phyloP scores from a whole-genome alignment of 2,888 invertebrate genomes.

The Carpatolechia fugitivella region DNA sequence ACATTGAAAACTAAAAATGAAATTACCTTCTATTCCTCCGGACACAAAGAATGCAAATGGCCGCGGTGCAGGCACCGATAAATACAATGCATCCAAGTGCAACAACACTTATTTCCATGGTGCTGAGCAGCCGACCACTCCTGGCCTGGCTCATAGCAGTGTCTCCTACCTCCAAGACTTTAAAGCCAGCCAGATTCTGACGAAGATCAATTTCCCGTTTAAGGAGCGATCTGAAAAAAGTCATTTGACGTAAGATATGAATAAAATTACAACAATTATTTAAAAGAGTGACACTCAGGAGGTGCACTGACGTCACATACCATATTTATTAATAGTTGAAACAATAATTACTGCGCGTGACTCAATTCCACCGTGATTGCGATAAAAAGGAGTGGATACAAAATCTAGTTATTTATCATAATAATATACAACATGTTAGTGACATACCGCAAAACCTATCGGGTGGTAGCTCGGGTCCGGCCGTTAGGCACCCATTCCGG shows the following conservation, averaged over 20 bases:
- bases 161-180: constrained; percentile 82
- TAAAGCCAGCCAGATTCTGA: constrained; percentile 82
- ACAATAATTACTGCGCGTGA: no score
- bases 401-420: no score
- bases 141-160: constrained; percentile 60
- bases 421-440: no score
- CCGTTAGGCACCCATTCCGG: no score
- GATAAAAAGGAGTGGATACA: no score
- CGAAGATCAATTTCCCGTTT: constrained; percentile 80
- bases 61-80: constrained; percentile 88
- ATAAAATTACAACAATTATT: no score
- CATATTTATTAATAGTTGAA: no score
- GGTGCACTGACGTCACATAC: no score
- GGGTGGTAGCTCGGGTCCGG: no score
- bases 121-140: constrained; percentile 72
- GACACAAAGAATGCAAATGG: constrained; percentile 87
- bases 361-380: no score
- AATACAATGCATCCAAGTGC: constrained; percentile 90
- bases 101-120: constrained; percentile 89
- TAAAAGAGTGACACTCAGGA: no score
- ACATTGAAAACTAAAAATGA: constrained; percentile 2
- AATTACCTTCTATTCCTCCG: constrained; percentile 80
- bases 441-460: no score
- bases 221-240: constrained; percentile 78
- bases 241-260: neutral